Base-by-base conservation (phyloP, 1,140 invertebrate genomes). In the Drosophila arizonae region DNA sequence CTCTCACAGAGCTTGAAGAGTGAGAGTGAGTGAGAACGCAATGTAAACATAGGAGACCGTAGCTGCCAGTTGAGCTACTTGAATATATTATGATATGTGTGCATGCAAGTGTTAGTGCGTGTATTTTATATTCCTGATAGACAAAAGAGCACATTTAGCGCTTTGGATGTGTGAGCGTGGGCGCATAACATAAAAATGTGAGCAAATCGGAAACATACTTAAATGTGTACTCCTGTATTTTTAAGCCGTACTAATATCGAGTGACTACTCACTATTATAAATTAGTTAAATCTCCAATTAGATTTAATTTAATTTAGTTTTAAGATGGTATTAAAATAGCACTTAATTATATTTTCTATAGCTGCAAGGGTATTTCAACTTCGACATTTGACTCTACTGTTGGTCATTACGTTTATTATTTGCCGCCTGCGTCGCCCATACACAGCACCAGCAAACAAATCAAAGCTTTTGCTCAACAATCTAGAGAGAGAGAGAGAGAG, bases 11-110 rank as follows among this genome's bases (percentile, higher is more conserved):
- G 30, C n/a, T 36, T 21, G 13, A n/a, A 46, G 60, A 63, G 26
- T 24, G n/a, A 24, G 64, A 39, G 43, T 17, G 51, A 63, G 24
- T 30, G 60, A 55, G 56, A 50, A 11, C 46, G 15, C 21, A 50
- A 58, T 72, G 70, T 72, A 67, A 72, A 72, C 69, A 72, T 43
- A 51, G 36, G 11, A 9, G 6, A 69, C 50, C 45, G 36, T 3
- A 39, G n/a, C 36, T 54, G 51, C 30, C 51, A 36, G 28, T 36
- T 58, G 26, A 30, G 55, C 55, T 33, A 8, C 54, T 24, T 10
- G 33, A 56, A 36, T 46, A 46, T 57, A 41, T 43, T 41, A 17
- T 66, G 21, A 4, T 43, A 11, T 15, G 62, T 6, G 39, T 43
- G 8, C 45, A 10, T 45, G 26, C 10, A 24, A 13, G 48, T 51